These are phyloP conservation scores for Melanostoma scalare DNA, from an alignment of 2,888 invertebrate genomes.

Conservation along the genomic window DNA sequence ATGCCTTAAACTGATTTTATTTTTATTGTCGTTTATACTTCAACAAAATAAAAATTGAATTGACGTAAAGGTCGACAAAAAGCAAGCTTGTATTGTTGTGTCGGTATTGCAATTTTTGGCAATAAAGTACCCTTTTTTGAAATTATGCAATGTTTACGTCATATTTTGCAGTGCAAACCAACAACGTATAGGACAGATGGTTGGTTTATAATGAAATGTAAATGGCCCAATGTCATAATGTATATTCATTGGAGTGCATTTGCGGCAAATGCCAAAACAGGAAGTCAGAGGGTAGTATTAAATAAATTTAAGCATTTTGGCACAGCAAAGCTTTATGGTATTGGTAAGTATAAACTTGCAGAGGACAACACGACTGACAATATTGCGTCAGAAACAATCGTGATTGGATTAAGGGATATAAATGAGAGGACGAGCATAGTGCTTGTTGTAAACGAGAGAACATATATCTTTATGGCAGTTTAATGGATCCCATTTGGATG, in stretches of 20 bases:
- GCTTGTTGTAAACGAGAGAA: not conserved
- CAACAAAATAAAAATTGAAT: conserved; percentile 1
- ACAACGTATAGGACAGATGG: conserved; percentile 26
- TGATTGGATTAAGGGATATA: conserved; percentile 9
- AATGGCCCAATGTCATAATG: conserved; percentile 61
- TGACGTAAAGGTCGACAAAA: conserved; percentile 30
- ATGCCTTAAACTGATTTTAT: conserved; percentile 1
- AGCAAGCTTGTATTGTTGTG: conserved; percentile 11
- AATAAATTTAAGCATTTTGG: conserved; percentile 40
- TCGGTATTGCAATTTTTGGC: conserved; percentile 58
- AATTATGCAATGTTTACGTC: conserved; percentile 62
- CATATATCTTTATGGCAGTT: conserved; percentile 3
- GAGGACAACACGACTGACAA: not conserved
- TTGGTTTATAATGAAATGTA: conserved; percentile 45
- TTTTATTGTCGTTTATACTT: not conserved
- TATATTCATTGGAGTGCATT: conserved; percentile 24
- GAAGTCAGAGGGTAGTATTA: conserved; percentile 26
- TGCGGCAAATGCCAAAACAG: conserved; percentile 49
- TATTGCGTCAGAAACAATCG: conserved; percentile 48
- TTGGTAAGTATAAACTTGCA: not conserved
- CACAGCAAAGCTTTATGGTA: conserved; percentile 19
- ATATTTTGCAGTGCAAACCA: conserved; percentile 19
- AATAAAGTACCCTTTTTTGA: conserved; percentile 47
- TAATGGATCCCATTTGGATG: not conserved
- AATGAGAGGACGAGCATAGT: too few relatives aligned